Evolutionary conservation across 2,797 vertebrate species (phyloP), one percentile per base, ranked within the genome.

Genomic region (Phrynocephalus vlangalii): DNA sequence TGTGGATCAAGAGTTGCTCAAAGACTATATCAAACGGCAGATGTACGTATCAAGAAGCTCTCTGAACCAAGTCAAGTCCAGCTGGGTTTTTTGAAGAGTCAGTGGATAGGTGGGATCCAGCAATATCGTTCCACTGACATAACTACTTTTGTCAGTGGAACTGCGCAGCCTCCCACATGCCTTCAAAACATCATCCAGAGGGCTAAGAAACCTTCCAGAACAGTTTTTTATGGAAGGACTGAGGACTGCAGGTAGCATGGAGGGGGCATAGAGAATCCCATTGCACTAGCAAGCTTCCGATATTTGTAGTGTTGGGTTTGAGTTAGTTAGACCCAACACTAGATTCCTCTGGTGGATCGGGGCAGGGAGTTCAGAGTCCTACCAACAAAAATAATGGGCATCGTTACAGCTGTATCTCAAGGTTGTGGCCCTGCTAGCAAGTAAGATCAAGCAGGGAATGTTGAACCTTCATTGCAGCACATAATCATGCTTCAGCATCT

Each of bases 1-100:
- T 0, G 97, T 98, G 68, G 99, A 99, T 91, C 98, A 99, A 96
- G 98, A 98, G 91, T 97, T 99, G 92, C 98, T 99, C 67, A 99
- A 99, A 94, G 99, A 99, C 96, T 99, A 99, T 96, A 99, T 99
- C 96, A 99, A 99, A 96, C 97, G 98, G 76, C 99, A 99, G 96
- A 99, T 99, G 99, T 99, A 94, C 98, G 98, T 96, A 68, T 15
- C 11, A 26, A 70, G 11, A 83, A 70, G 18, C 33, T 70, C 30
- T 81, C 38, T 10, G 44, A 16, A 28, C n/a, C 11, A 20, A 26
- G 63, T 71, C 50, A 30, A 67, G 56, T 38, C 33, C 16, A 22
- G 13, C 52, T 63, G 33, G 48, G 26, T 20, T 63, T 3, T 76
- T 50, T 78, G 50, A 71, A n/a, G 67, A 38, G 50, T 56, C 24